A percentile compares a stretch with the other conserved stretches of the same genome.
These are phyloP conservation scores for Loris lydekkerianus DNA, from an alignment of 2,797 vertebrate genomes.

Conservation along the genomic window DNA sequence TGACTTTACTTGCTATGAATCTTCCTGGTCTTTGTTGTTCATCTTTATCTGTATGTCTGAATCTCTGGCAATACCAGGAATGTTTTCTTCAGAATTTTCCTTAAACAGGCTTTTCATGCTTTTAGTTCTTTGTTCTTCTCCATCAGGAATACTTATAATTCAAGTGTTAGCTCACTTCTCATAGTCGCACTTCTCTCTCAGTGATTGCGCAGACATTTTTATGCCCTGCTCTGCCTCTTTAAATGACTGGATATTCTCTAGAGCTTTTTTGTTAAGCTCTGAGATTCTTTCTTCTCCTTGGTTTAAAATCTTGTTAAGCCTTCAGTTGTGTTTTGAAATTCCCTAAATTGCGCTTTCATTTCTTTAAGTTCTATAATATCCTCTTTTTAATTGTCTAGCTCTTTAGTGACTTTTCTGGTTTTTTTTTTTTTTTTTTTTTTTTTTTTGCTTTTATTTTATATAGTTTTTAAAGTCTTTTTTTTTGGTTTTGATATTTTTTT, in stretches of 20 bases:
- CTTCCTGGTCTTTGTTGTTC: neutral
- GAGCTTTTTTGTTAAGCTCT: neutral
- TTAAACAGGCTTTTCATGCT: neutral
- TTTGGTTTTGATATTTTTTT: no score
- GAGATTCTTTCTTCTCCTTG: neutral
- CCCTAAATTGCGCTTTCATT: neutral
- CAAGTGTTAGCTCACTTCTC: neutral
- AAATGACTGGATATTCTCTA: neutral
- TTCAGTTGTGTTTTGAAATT: neutral
- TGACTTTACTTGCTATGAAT: neutral
- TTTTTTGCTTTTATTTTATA: no score
- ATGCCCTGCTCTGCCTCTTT: neutral
- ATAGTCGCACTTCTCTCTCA: neutral
- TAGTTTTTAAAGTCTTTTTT: no score
- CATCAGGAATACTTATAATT: neutral
- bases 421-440: no score
- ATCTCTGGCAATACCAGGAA: neutral
- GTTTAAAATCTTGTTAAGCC: neutral
- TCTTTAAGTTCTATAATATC: neutral
- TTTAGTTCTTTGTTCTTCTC: neutral
- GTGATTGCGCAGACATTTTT: neutral
- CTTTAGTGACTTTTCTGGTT: neutral
- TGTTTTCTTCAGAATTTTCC: neutral
- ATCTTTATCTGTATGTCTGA: neutral
- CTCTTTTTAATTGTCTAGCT: neutral